Evolutionary conservation across 2,113 vertebrate genomes (phyloP).

Genomic region (Piaya cayana): DNA sequence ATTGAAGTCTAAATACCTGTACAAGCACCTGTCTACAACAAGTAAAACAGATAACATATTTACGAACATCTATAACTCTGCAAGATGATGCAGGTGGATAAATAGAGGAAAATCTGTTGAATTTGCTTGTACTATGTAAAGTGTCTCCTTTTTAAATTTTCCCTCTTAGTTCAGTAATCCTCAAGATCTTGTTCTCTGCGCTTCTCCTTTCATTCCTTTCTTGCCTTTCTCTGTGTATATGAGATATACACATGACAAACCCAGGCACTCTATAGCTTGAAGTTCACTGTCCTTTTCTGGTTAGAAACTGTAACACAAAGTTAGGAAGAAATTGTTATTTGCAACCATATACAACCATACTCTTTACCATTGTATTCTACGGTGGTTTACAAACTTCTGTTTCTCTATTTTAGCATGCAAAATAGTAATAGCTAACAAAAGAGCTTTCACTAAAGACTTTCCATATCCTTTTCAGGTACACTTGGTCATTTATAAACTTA

Average conservation of each 20-base stretch:
- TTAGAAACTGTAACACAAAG: not conserved
- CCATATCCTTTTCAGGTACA: not conserved
- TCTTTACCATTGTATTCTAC: not conserved
- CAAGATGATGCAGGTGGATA: not conserved
- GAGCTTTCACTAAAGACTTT: not conserved
- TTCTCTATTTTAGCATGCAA: not conserved
- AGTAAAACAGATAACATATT: not conserved
- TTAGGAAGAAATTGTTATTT: not conserved
- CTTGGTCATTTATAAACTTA: not conserved
- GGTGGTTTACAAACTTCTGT: not conserved
- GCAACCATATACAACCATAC: not conserved
- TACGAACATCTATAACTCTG: not conserved
- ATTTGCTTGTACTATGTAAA: not conserved
- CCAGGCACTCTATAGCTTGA: not conserved
- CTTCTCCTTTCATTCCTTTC: not conserved
- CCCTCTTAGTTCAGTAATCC: not conserved
- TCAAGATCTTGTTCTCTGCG: not conserved
- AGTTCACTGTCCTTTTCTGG: not conserved
- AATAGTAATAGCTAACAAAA: not conserved
- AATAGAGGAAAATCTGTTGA: not conserved
- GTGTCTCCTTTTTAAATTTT: accelerated
- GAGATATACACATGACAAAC: not conserved
- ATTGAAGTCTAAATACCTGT: not conserved
- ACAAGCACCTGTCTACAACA: not conserved
- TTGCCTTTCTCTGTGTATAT: not conserved